phyloP scores from a whole-genome alignment of 2,797 vertebrate genomes.

The Esox masquinongy region DNA sequence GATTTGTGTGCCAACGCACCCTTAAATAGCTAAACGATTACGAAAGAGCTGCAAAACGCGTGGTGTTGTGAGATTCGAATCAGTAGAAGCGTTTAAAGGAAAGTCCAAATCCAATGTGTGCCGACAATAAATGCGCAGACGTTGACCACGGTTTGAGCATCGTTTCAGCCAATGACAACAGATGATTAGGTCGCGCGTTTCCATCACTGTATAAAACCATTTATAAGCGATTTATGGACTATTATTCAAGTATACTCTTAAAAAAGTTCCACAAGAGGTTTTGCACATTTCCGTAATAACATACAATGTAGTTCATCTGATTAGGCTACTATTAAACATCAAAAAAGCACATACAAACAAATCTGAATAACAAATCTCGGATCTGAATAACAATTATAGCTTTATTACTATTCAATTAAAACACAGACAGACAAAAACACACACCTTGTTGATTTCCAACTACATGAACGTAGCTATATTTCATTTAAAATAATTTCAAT shows the following conservation, averaged over 20 bases:
- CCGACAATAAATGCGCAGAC: conserved; percentile 6
- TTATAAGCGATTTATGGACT: neutral
- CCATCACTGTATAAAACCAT: neutral
- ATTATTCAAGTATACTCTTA: no score
- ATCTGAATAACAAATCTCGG: neutral
- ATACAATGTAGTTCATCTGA: neutral
- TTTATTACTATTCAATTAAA: conserved; percentile 63
- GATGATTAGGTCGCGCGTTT: neutral
- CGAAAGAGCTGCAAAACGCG: neutral
- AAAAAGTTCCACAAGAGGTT: neutral
- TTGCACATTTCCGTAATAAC: neutral
- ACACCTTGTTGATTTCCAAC: conserved; percentile 38
- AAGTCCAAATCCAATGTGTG: neutral
- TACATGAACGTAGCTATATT: conserved; percentile 46
- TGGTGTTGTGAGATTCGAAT: neutral
- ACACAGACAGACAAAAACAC: conserved; percentile 48
- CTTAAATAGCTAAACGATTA: neutral
- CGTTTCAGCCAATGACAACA: neutral
- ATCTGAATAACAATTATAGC: conserved; percentile 12
- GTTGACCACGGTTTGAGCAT: neutral
- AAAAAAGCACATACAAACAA: neutral
- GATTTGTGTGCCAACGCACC: neutral
- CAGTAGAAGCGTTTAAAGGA: neutral
- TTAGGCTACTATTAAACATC: neutral
- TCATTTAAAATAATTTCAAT: conserved; percentile 56